Evolutionary conservation across 2,797 vertebrate species (phyloP).

Genomic region (Mus caroli): DNA sequence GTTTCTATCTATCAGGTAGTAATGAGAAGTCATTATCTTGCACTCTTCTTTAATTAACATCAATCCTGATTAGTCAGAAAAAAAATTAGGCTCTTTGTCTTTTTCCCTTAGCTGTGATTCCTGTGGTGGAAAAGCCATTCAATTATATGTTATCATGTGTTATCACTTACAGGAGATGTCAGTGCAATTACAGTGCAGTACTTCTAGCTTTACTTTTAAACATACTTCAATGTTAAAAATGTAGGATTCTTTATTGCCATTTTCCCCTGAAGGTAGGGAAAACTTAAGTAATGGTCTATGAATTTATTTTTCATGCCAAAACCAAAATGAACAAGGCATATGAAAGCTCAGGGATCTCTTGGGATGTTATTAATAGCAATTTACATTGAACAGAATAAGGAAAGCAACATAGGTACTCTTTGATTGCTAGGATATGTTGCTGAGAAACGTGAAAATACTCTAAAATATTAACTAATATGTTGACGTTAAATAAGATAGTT

Average conservation of each 20-base stretch:
- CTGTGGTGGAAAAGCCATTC: constrained; percentile 84
- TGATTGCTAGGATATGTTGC: background rate
- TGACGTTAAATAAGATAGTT: background rate
- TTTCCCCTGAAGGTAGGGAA: constrained; percentile 6
- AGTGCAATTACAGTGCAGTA: constrained; percentile 84
- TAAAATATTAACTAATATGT: background rate
- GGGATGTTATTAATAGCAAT: constrained; percentile 14
- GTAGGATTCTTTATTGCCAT: constrained; percentile 64
- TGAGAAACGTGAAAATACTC: constrained; percentile 4
- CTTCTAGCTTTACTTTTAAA: constrained; percentile 77
- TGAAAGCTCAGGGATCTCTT: constrained; percentile 39
- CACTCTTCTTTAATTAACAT: constrained; percentile 91
- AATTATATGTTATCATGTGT: constrained; percentile 86
- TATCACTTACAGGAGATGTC: constrained; percentile 83
- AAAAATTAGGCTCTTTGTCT: constrained; percentile 90
- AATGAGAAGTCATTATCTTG: constrained; percentile 91
- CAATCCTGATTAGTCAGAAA: constrained; percentile 90
- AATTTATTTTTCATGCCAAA: constrained; percentile 37
- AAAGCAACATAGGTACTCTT: background rate
- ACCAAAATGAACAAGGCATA: constrained; percentile 13
- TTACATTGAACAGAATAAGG: background rate
- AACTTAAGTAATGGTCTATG: background rate
- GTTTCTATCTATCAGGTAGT: constrained; percentile 88
- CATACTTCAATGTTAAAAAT: constrained; percentile 79
- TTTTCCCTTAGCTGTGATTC: constrained; percentile 86